Conservation (phyloP, 1,140 invertebrate species). For the Drosophila paulistorum region DNA sequence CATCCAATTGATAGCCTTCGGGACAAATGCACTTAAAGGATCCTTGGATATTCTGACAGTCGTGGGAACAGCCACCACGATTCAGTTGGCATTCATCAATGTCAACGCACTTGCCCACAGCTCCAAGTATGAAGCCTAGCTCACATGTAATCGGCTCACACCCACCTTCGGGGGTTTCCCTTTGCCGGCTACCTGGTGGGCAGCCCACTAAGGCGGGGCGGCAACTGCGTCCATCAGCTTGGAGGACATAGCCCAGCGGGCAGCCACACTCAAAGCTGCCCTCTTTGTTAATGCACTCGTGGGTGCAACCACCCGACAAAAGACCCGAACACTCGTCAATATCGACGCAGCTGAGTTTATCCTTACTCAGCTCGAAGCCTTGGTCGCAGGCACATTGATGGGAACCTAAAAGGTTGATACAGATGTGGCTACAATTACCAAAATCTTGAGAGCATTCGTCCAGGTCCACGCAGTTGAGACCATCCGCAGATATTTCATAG, state of each 20-base stretch:
- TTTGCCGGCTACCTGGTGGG: slow-evolving; percentile 83
- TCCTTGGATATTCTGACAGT: slow-evolving; percentile 89
- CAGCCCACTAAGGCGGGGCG: slow-evolving; percentile 86
- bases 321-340: slow-evolving; percentile 85
- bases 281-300: slow-evolving; percentile 85
- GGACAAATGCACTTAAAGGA: slow-evolving; percentile 94
- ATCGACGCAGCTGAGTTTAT: slow-evolving; percentile 84
- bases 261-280: slow-evolving; percentile 91
- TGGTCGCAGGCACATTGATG: slow-evolving; percentile 91
- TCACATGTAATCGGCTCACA: slow-evolving; percentile 86
- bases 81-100: slow-evolving; percentile 84
- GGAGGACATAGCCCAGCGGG: slow-evolving; percentile 88
- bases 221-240: slow-evolving; percentile 83
- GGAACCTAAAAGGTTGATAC: slow-evolving; percentile 91
- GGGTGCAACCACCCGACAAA: slow-evolving; percentile 84
- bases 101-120: slow-evolving; percentile 84
- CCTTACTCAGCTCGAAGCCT: slow-evolving; percentile 84
- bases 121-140: slow-evolving; percentile 89
- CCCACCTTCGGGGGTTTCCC: slow-evolving; percentile 43
- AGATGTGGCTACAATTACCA: slow-evolving; percentile 88
- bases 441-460: slow-evolving; percentile 93
- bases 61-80: slow-evolving; percentile 77
- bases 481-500: slow-evolving; percentile 91
- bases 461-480: slow-evolving; percentile 92
- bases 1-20: slow-evolving; percentile 88